Conservation (phyloP, 2,113 vertebrate genomes). For the Plecotus auritus region DNA sequence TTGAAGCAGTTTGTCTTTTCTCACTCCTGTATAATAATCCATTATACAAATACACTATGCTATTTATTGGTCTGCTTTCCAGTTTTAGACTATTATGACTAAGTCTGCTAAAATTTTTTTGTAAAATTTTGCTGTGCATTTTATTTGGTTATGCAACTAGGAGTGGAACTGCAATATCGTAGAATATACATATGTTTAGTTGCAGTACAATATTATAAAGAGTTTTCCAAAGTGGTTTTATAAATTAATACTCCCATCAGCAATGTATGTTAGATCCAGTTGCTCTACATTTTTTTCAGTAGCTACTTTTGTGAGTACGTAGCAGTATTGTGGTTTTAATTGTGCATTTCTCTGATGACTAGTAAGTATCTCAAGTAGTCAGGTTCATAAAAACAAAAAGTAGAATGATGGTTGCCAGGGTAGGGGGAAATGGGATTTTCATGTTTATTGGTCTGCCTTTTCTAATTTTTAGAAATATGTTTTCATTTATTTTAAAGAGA, state of each 20-base stretch:
- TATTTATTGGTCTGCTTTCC: neutral
- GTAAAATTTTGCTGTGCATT: neutral
- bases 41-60: neutral
- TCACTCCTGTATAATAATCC: neutral
- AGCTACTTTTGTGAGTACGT: neutral
- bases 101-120: neutral
- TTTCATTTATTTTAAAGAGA: too few species aligned
- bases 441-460: too few species aligned
- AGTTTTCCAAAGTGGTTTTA: neutral
- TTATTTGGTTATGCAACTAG: neutral
- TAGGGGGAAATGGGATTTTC: too few species aligned
- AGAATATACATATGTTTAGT: neutral
- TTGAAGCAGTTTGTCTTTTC: neutral
- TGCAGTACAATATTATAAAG: neutral
- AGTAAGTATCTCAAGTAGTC: neutral
- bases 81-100: neutral
- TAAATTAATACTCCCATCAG: neutral
- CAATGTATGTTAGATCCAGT: neutral
- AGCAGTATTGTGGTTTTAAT: neutral
- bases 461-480: too few species aligned
- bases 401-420: too few species aligned
- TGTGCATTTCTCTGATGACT: neutral
- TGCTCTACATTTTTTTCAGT: neutral
- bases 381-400: too few species aligned
- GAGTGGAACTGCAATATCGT: neutral